Conservation (phyloP, 2,888 invertebrate genomes). For the Callimorpha dominula region DNA sequence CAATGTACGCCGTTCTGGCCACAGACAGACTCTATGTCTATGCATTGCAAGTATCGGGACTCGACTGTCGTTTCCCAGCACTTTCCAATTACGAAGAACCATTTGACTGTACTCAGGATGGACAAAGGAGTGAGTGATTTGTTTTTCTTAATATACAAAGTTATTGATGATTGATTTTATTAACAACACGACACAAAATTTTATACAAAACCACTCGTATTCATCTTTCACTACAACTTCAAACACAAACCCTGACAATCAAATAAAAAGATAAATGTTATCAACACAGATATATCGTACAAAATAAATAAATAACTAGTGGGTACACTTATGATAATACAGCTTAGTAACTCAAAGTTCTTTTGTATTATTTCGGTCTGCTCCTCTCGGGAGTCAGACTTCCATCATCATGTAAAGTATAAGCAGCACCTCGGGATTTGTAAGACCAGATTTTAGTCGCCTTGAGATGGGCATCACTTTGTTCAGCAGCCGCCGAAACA, state of each 20-base stretch:
- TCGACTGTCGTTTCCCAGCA: constrained; percentile 92
- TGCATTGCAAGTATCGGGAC: constrained; percentile 93
- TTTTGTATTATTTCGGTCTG: constrained; percentile 28
- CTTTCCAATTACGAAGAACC: constrained; percentile 90
- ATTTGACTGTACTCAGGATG: constrained; percentile 92
- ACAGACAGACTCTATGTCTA: constrained; percentile 92
- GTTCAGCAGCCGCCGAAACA: constrained; percentile 63
- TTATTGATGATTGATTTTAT: background rate
- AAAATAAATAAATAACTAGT: constrained; percentile 34
- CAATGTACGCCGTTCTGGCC: constrained; percentile 94
- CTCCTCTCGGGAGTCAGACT: constrained; percentile 69
- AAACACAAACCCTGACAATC: background rate
- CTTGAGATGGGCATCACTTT: constrained; percentile 80
- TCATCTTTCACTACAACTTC: background rate
- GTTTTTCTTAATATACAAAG: background rate
- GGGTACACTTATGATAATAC: background rate
- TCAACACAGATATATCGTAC: background rate
- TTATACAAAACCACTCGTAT: background rate
- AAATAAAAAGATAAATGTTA: background rate
- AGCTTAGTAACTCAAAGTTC: background rate
- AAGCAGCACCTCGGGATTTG: constrained; percentile 76
- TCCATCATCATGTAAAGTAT: constrained; percentile 78
- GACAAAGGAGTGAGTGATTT: constrained; percentile 90
- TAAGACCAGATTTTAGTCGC: constrained; percentile 80
- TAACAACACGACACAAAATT: background rate